Conservation (phyloP, 2,113 vertebrate genomes). For the Xenopus tropicalis region DNA sequence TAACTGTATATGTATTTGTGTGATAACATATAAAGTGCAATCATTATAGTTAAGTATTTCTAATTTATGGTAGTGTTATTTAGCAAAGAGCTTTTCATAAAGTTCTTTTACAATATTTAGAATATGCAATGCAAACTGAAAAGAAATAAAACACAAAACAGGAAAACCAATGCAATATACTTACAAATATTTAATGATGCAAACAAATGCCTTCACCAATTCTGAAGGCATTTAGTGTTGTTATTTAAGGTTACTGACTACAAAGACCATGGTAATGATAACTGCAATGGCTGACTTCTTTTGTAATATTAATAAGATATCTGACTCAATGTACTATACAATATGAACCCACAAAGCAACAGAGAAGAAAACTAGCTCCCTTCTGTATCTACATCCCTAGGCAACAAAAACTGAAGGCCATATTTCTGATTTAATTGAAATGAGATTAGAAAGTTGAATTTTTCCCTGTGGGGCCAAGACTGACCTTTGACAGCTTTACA, state of each 20-base stretch:
- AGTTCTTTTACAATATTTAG: no score
- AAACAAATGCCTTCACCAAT: neutral
- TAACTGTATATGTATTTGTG: no score
- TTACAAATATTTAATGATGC: neutral
- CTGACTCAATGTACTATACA: constrained; percentile 55
- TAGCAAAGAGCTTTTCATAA: no score
- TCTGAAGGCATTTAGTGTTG: neutral
- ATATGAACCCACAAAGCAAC: constrained; percentile 50
- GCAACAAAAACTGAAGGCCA: constrained; percentile 67
- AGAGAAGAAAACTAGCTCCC: constrained; percentile 58
- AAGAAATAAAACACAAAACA: no score
- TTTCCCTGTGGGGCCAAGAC: constrained; percentile 63
- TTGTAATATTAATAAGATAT: constrained; percentile 49
- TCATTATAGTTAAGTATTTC: no score
- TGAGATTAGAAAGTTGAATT: constrained; percentile 67
- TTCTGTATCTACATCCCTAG: constrained; percentile 64
- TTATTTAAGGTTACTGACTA: neutral
- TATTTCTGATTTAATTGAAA: constrained; percentile 77
- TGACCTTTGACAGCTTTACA: constrained; percentile 69
- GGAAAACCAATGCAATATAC: neutral
- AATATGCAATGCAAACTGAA: no score
- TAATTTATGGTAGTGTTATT: no score
- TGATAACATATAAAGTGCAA: no score
- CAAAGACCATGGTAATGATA: constrained; percentile 53
- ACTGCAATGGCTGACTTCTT: constrained; percentile 58